A percentile compares a stretch with the other conserved stretches of the same genome.
Evolutionary conservation across 1,140 invertebrate genomes (phyloP).

Genomic region (Drosophila melanogaster): DNA sequence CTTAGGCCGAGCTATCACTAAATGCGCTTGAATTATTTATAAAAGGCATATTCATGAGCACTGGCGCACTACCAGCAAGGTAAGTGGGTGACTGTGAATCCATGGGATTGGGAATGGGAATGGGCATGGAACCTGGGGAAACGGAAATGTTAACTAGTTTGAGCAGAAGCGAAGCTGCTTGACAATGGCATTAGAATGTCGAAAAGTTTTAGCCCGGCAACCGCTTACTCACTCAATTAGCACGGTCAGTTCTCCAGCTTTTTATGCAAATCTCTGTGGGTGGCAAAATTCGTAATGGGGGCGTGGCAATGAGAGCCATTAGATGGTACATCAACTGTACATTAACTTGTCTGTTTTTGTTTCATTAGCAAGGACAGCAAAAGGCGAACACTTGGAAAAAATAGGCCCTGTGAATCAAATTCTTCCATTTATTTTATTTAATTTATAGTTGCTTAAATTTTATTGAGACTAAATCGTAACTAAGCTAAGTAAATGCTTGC

Average conservation of each 20-base stretch:
- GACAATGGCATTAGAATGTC: constrained; percentile 81
- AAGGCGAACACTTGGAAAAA: constrained; percentile 9
- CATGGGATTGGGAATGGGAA: background rate
- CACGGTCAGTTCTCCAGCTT: constrained; percentile 51
- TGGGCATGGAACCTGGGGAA: constrained; percentile 2
- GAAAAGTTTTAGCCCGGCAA: constrained; percentile 63
- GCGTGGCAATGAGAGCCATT: constrained; percentile 52
- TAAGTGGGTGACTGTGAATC: constrained; percentile 22
- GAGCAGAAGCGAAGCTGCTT: constrained; percentile 55
- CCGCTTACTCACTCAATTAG: constrained; percentile 79
- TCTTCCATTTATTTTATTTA: too few species aligned
- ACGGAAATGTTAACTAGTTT: constrained; percentile 79
- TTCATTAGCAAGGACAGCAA: constrained; percentile 69
- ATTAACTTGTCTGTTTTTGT: constrained; percentile 81
- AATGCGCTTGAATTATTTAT: constrained; percentile 81
- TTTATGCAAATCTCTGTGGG: constrained; percentile 75
- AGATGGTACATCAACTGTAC: constrained; percentile 80
- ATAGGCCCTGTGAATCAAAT: too few species aligned
- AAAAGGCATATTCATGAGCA: constrained; percentile 78
- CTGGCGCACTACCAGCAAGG: constrained; percentile 28
- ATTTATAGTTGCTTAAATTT: too few species aligned
- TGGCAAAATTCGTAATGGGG: constrained; percentile 10
- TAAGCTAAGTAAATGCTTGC: too few species aligned
- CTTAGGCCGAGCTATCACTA: constrained; percentile 69
- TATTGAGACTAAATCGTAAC: too few species aligned